Conservation (phyloP, 2,888 invertebrate species). For the Fragum fragum region DNA sequence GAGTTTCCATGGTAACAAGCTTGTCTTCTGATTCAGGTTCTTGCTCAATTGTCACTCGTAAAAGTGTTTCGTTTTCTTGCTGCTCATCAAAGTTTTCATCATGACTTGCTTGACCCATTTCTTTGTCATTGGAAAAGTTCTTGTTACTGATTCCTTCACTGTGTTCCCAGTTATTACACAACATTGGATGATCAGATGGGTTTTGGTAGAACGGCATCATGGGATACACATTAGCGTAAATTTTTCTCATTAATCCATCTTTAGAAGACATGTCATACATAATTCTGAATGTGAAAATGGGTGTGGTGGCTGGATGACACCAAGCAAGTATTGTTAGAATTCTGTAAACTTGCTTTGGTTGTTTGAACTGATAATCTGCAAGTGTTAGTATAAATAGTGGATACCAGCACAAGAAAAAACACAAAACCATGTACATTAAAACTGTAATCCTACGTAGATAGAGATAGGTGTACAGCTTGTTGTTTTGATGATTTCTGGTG, state of each 20-base stretch:
- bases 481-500: conserved; percentile 48
- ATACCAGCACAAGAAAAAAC: conserved; percentile 95
- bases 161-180: conserved; percentile 48
- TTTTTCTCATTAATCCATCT: conserved; percentile 71
- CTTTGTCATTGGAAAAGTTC: conserved; percentile 42
- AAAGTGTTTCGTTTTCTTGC: conserved; percentile 23
- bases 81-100: background rate
- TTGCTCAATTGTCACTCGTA: conserved; percentile 12
- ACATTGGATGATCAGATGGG: conserved; percentile 60
- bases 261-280: conserved; percentile 75
- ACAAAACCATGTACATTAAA: conserved; percentile 78
- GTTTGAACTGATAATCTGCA: conserved; percentile 83
- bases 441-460: conserved; percentile 76
- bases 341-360: conserved; percentile 84
- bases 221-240: conserved; percentile 77
- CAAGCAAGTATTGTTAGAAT: conserved; percentile 84
- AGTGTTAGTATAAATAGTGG: conserved; percentile 95
- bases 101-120: background rate
- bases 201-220: conserved; percentile 70
- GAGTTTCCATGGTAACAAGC: conserved; percentile 32
- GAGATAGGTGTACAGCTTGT: conserved; percentile 67
- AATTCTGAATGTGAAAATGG: conserved; percentile 82
- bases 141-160: conserved; percentile 55
- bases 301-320: conserved; percentile 85
- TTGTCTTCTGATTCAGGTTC: conserved; percentile 23